Evolutionary conservation across 1,140 invertebrate species (phyloP).

Genomic region (Tetramorium parvispinum): DNA sequence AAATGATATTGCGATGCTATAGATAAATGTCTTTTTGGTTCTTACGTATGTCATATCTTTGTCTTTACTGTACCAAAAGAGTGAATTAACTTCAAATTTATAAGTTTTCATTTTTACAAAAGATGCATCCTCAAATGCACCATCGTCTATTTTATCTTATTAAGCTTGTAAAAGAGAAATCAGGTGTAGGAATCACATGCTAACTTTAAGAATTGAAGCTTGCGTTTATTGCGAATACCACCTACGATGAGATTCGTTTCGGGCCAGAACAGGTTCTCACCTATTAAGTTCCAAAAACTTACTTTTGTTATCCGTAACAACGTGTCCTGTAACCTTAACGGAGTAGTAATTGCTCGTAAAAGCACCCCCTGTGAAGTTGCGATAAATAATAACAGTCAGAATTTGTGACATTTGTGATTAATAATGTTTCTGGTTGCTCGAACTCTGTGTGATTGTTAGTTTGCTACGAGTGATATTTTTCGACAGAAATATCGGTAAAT

Average conservation of each 20-base stretch:
- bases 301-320: background rate
- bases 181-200: constrained; percentile 53
- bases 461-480: too few relatives aligned
- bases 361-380: background rate
- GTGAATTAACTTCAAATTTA: background rate
- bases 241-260: background rate
- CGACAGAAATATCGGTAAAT: too few relatives aligned
- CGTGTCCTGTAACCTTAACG: background rate
- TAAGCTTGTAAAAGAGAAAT: constrained; percentile 9
- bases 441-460: too few relatives aligned
- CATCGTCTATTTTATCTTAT: background rate
- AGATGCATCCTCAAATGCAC: background rate
- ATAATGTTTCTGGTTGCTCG: too few relatives aligned
- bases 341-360: background rate
- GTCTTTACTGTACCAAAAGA: background rate
- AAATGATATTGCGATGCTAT: too few relatives aligned
- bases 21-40: background rate
- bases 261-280: too few relatives aligned
- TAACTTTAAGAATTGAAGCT: constrained; percentile 1
- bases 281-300: background rate
- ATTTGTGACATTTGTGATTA: background rate
- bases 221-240: background rate
- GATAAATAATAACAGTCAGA: background rate
- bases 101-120: background rate
- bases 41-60: background rate